Conservation (phyloP, 2,797 vertebrate species). For the Tamandua tetradactyla region DNA sequence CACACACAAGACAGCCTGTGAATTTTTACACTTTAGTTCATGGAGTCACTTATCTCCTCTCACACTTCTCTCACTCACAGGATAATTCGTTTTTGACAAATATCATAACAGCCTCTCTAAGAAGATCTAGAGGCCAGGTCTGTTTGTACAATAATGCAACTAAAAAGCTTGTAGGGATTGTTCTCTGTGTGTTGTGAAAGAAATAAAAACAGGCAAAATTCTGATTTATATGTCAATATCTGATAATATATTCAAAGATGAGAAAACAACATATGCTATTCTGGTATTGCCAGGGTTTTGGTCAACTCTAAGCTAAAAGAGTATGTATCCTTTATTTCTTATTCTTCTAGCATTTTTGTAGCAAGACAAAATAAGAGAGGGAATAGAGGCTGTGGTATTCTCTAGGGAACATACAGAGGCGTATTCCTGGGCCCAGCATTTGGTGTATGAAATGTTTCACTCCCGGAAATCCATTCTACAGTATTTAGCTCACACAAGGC, state of each 20-base stretch:
- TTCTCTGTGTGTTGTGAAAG: background rate
- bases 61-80: background rate
- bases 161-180: background rate
- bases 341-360: background rate
- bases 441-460: background rate
- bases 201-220: background rate
- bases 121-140: background rate
- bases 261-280: background rate
- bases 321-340: background rate
- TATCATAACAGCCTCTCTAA: background rate
- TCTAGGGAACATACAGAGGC: background rate
- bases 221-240: background rate
- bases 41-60: background rate
- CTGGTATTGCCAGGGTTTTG: background rate
- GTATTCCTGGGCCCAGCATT: accelerated
- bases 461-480: background rate
- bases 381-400: background rate
- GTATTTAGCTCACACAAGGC: background rate
- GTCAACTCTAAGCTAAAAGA: background rate
- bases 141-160: background rate
- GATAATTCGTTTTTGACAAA: slow-evolving; percentile 31
- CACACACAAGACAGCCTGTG: background rate
- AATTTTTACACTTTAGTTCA: background rate
- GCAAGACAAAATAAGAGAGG: background rate
- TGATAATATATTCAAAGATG: background rate